phyloP scores from a whole-genome alignment of 2,797 vertebrate genomes.

The Acanthornis magna region DNA sequence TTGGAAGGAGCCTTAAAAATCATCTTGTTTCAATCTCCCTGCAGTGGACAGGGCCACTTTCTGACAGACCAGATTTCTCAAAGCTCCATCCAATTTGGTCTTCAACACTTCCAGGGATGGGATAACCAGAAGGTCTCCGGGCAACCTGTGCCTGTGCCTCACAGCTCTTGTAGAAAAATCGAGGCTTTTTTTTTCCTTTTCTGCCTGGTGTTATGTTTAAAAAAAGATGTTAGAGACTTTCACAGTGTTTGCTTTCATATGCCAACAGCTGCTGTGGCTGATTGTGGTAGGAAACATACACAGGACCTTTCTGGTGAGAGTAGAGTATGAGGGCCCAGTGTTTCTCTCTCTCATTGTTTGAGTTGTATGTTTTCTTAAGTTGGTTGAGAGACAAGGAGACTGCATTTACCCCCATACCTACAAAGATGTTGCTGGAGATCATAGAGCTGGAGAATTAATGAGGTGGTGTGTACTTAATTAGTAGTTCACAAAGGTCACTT shows the following conservation, averaged over 20 bases:
- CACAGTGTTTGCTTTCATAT: background rate
- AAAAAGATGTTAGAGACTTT: background rate
- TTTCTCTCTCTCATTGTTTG: background rate
- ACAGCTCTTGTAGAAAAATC: background rate
- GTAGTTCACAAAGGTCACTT: background rate
- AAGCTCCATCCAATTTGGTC: background rate
- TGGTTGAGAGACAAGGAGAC: background rate
- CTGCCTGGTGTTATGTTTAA: background rate
- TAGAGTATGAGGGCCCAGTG: background rate
- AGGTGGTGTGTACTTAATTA: background rate
- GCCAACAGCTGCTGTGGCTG: background rate
- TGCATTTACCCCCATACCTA: background rate
- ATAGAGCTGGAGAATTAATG: background rate
- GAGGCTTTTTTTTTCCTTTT: background rate
- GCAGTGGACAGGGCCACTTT: background rate
- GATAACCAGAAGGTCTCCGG: background rate
- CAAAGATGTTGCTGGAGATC: background rate
- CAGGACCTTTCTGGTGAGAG: background rate
- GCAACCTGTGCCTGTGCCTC: background rate
- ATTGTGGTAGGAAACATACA: background rate
- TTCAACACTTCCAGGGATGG: background rate
- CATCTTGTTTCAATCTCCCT: fast-evolving
- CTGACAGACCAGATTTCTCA: background rate
- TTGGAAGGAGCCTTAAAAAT: background rate
- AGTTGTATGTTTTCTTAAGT: background rate